phyloP scores from a whole-genome alignment of 2,113 vertebrate genomes.

The Phaethornis superciliosus region DNA sequence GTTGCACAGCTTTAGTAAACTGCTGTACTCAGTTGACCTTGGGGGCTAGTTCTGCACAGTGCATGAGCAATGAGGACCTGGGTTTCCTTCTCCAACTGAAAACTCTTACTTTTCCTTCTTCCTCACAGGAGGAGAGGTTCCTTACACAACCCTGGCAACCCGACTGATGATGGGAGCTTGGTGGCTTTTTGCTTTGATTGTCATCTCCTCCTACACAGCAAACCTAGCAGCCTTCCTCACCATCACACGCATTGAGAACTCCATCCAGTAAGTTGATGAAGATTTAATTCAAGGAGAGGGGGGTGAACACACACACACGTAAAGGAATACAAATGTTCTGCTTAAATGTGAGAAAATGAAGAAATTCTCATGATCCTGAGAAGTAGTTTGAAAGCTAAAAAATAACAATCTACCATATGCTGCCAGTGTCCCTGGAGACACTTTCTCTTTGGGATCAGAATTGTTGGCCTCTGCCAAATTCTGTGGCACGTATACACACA shows the following conservation, averaged over 20 bases:
- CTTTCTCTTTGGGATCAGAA: background rate
- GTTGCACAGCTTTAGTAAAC: background rate
- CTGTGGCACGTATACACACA: background rate
- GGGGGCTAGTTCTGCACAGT: background rate
- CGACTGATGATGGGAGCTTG: constrained; percentile 99
- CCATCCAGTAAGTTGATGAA: constrained; percentile 93
- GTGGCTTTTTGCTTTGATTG: constrained; percentile 98
- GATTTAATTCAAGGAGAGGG: background rate
- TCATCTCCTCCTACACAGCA: constrained; percentile 98
- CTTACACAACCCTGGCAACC: constrained; percentile 94
- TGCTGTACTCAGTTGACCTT: background rate
- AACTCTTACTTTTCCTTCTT: constrained; percentile 46
- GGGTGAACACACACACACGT: background rate
- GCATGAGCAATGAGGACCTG: background rate
- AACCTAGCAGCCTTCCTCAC: constrained; percentile 99
- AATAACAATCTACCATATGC: background rate
- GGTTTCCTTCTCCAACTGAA: background rate
- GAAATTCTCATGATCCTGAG: background rate
- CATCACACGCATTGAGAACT: constrained; percentile 95
- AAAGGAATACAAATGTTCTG: background rate
- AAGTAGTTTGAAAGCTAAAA: background rate
- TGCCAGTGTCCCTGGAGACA: background rate
- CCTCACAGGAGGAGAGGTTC: constrained; percentile 91
- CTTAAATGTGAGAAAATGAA: background rate
- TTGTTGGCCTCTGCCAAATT: background rate